Conservation (phyloP, 2,888 invertebrate species). For the Laspeyria flexula region DNA sequence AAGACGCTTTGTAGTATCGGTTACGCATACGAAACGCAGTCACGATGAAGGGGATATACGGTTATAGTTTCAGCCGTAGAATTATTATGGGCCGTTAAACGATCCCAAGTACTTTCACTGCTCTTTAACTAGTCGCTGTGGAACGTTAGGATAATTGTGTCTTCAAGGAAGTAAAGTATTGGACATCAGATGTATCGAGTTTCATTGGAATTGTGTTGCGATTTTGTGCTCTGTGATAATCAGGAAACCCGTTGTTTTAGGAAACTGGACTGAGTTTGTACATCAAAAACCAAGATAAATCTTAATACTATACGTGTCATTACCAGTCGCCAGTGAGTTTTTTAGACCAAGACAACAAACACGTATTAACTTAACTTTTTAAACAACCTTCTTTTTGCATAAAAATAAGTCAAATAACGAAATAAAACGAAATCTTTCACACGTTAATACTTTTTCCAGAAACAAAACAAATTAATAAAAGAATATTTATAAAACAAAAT, state of each 20-base stretch:
- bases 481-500: neutral
- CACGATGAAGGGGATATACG: conserved; percentile 32
- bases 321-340: too few species aligned
- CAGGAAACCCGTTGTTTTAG: neutral
- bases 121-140: neutral
- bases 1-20: conserved; percentile 15
- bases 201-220: neutral
- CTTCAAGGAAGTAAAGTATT: neutral
- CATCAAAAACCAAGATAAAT: too few species aligned
- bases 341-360: too few species aligned
- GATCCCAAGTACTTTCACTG: conserved; percentile 26
- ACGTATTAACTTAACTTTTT: too few species aligned
- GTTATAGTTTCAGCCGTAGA: conserved; percentile 27
- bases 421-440: too few species aligned
- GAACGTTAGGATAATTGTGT: neutral
- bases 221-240: neutral
- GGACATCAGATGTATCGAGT: neutral
- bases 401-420: too few species aligned
- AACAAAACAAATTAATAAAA: conserved; percentile 17
- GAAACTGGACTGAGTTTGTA: too few species aligned
- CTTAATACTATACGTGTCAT: too few species aligned
- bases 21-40: conserved; percentile 29
- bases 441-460: too few species aligned
- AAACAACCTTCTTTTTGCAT: too few species aligned
- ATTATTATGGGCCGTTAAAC: conserved; percentile 19